Base-by-base conservation (phyloP, 2,797 vertebrate genomes). In the Acanthurus leucopareius region DNA sequence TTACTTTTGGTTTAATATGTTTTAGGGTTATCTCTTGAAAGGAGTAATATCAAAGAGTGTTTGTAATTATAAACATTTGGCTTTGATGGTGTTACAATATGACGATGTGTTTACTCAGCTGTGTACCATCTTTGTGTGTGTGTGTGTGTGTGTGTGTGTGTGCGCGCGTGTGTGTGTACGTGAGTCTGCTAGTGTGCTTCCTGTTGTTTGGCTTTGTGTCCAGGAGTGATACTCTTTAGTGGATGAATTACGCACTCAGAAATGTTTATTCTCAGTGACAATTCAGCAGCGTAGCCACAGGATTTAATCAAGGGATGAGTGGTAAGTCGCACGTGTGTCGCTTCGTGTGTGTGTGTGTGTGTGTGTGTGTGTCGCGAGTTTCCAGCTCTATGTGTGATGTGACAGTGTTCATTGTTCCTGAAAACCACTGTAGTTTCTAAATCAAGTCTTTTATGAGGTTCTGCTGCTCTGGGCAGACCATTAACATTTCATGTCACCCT, bases 401-500 rank as follows among this genome's bases (percentile, higher is more conserved):
- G 77, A 85, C 85, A 82, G 58, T 67, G 80, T 77, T 77, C 71
- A 73, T 74, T 86, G 66, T 87, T 88, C 88, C 81, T 85, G 79
- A 90, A 91, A 91, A 85, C 89, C 57, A 84, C 78, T 81, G 48
- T 77, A 83, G 72, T 90, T 88, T 92, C 85, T 91, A 91, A 92
- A 91, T 93, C 90, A 91, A 89, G 83, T 87, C 72, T 85, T 92
- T 93, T 93, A 93, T 94, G 91, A 93, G 89, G 88, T 93, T 91
- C 88, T 89, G 86, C 89, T 73, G 89, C 92, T 92, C 79, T 89
- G 88, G 91, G 91, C 92, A 83, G 76, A 82, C 77, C 91, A 94
- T 93, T 93, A 94, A 93, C 91, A 91, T 93, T 93, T 93, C 82
- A 93, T 93, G 90, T 91, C 89, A 87, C 79, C 84, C 77, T 69